Evolutionary conservation across 1,140 invertebrate genomes (phyloP), one percentile per base, ranked within the genome.

Genomic region (Ceratitis capitata): DNA sequence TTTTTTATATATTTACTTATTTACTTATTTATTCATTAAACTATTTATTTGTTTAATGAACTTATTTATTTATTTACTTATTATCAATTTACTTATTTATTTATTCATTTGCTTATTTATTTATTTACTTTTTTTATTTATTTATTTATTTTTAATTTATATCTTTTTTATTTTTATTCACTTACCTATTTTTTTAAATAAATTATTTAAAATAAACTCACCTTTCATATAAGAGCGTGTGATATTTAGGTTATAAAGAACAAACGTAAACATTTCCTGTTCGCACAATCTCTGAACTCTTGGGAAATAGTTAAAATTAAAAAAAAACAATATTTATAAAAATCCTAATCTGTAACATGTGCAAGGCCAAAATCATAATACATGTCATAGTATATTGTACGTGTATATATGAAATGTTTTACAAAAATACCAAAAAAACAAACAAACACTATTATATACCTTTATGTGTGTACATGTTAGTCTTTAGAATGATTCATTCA

Each of bases 401-500:
- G 39, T 78, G 69, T 45, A 32, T 23, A 78, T 19, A 45, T 78
- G 19, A 35, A 7, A 78, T 10, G 19, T 74, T 35, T 4, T 3
- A 14, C 39, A 23, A 35, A 53, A 6, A 19, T 19, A 19, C 14
- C 14, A 10, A n/a, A 53, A 12, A 53, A 14, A 12, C 61, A 64
- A 16, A 45, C 7, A 74, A 4, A 26, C 19, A 74, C 39, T 3
- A n/a, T 12, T 3, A 78, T 39, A 39, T 69, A n/a, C 35, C 9
- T 16, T 3, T 42, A 45, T 0, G 39, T 10, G 26, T 26, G 19
- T 7, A 12, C 23, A 45, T 47, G n/a, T 29, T 3, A 78, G 69
- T 19, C 42, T 45, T 47, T 35, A 6, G 39, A 78, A 78, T 78
- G 69, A 78, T 78, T 78, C 69, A 78, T 78, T 78, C 69, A 78